These are phyloP conservation scores for Propithecus perrieri DNA, from an alignment of 2,797 vertebrate genomes.

Conservation along the genomic window DNA sequence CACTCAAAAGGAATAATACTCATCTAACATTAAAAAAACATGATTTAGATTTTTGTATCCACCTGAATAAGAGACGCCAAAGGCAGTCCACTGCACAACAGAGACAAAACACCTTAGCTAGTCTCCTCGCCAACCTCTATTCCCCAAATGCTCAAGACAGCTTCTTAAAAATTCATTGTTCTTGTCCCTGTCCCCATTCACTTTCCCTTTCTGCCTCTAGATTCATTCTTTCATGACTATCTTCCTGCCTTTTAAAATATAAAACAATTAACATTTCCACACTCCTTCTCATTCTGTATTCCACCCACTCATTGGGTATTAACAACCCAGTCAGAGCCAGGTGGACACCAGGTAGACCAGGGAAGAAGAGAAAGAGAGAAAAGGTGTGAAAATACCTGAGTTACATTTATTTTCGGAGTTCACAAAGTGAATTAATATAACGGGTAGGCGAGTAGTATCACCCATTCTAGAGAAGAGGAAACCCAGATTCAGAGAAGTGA, in stretches of 20 bases:
- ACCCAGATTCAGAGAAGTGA: neutral
- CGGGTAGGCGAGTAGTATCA: accelerated
- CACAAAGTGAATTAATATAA: neutral
- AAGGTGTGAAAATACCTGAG: neutral
- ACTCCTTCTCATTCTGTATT: neutral
- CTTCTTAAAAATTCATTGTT: neutral
- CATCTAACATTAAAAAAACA: neutral
- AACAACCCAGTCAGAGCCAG: neutral
- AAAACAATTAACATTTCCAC: neutral
- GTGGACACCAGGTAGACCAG: neutral
- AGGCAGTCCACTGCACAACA: accelerated
- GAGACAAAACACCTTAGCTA: neutral
- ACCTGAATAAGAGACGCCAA: neutral
- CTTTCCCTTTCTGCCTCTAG: neutral
- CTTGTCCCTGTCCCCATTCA: neutral
- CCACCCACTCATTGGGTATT: neutral
- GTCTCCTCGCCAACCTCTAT: neutral
- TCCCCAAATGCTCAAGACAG: neutral
- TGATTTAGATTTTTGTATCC: neutral
- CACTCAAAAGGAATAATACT: neutral
- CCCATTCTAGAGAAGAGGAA: neutral
- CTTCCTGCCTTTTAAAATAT: neutral
- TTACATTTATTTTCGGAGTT: neutral
- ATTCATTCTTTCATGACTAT: neutral
- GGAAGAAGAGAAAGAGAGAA: neutral